These are phyloP conservation scores for Nothocercus nigrocapillus DNA, from an alignment of 2,113 vertebrate genomes.

Conservation along the genomic window DNA sequence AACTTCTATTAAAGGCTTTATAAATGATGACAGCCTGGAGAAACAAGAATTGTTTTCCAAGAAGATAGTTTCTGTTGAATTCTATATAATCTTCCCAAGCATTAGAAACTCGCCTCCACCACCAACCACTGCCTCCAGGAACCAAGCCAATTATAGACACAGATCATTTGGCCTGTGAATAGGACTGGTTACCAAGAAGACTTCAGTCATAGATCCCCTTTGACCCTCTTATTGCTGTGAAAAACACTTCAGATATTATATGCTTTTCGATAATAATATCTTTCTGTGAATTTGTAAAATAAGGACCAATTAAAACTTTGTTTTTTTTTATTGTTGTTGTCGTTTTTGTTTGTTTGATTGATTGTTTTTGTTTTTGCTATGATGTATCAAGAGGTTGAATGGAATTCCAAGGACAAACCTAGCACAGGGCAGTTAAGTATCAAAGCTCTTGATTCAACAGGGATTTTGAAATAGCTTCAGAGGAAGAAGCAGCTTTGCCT, in stretches of 20 bases:
- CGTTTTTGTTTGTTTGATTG: too few relatives aligned
- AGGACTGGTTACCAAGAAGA: background rate
- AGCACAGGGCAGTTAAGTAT: background rate
- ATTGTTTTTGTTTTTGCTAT: background rate
- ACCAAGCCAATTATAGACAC: background rate
- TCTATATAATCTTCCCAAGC: constrained; percentile 25
- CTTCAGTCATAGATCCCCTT: background rate
- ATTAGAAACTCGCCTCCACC: constrained; percentile 4
- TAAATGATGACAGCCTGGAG: constrained; percentile 69
- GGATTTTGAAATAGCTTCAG: background rate
- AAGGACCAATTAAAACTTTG: background rate
- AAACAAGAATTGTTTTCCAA: constrained; percentile 66
- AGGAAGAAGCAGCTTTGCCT: background rate
- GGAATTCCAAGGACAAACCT: background rate
- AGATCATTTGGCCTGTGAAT: background rate
- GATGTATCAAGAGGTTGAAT: background rate
- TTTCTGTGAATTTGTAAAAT: background rate
- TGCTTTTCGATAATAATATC: background rate
- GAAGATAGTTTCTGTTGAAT: constrained; percentile 44
- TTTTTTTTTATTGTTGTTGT: too few relatives aligned
- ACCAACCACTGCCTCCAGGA: background rate
- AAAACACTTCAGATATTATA: background rate
- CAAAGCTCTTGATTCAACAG: background rate
- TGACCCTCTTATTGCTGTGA: background rate
- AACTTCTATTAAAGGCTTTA: constrained; percentile 74